Conservation (phyloP, 2,888 invertebrate species). For the Thecophora atra region DNA sequence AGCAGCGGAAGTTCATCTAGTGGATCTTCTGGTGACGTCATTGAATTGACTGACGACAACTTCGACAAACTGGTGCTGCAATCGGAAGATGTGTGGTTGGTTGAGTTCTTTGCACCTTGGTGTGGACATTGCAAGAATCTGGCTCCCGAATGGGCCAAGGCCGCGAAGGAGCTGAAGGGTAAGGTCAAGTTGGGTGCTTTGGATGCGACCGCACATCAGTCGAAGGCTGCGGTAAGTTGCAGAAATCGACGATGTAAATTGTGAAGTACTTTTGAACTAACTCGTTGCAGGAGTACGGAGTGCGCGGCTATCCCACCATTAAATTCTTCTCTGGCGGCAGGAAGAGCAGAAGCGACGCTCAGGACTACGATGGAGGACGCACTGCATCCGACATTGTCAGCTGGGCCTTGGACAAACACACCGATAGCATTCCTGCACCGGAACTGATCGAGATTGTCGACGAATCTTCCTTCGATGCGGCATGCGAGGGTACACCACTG, state of each 20-base stretch:
- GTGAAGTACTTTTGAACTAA: neutral
- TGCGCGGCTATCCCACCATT: conserved; percentile 96
- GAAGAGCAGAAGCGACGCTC: conserved; percentile 74
- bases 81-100: conserved; percentile 95
- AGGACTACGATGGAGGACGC: conserved; percentile 93
- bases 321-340: conserved; percentile 87
- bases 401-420: conserved; percentile 87
- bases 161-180: conserved; percentile 93
- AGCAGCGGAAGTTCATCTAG: conserved; percentile 44
- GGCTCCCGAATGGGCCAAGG: conserved; percentile 95
- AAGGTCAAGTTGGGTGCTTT: conserved; percentile 96
- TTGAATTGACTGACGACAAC: conserved; percentile 95
- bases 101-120: conserved; percentile 98
- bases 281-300: conserved; percentile 75
- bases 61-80: conserved; percentile 91
- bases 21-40: conserved; percentile 69
- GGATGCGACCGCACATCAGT: conserved; percentile 92
- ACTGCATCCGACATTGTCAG: conserved; percentile 88
- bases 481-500: conserved; percentile 87
- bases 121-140: conserved; percentile 97
- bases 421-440: conserved; percentile 89
- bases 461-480: conserved; percentile 73
- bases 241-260: neutral
- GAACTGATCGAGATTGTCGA: conserved; percentile 79
- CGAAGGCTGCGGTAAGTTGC: conserved; percentile 71